Conservation (phyloP, 1,140 invertebrate species). For the Archegozetes longisetosus region DNA sequence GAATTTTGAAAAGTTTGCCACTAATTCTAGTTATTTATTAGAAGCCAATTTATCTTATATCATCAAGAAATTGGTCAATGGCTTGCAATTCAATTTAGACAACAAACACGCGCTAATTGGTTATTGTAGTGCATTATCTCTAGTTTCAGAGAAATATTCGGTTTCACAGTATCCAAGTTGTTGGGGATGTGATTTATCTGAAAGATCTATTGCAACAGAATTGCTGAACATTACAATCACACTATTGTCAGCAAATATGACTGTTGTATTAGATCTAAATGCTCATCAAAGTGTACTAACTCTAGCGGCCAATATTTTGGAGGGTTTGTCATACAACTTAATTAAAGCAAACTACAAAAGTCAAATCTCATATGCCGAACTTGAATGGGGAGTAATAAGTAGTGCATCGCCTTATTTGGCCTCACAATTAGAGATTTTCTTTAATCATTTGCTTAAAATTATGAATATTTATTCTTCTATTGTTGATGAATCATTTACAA, state of each 20-base stretch:
- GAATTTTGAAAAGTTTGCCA: background rate
- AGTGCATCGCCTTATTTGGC: background rate
- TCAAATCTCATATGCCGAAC: background rate
- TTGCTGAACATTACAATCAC: conserved; percentile 28
- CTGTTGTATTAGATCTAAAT: conserved; percentile 42
- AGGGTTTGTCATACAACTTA: conserved; percentile 30
- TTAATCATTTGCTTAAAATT: conserved; percentile 10
- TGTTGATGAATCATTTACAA: conserved; percentile 4
- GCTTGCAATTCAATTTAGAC: background rate
- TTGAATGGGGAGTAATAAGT: background rate
- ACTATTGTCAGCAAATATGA: conserved; percentile 37
- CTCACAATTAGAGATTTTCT: background rate
- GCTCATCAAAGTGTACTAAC: conserved; percentile 43
- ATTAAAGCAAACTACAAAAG: background rate
- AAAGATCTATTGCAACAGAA: background rate
- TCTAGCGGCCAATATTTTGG: conserved; percentile 45
- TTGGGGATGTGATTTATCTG: conserved; percentile 1
- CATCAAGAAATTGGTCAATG: background rate
- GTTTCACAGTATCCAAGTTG: background rate
- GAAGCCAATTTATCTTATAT: background rate
- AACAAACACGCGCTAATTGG: conserved; percentile 2
- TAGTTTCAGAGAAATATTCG: conserved; percentile 37
- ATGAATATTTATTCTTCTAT: conserved; percentile 3
- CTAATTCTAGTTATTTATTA: background rate
- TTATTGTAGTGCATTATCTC: background rate